phyloP scores from a whole-genome alignment of 37 sponge, comb jelly and placozoan genomes.

The Petrosia ficiformis region DNA sequence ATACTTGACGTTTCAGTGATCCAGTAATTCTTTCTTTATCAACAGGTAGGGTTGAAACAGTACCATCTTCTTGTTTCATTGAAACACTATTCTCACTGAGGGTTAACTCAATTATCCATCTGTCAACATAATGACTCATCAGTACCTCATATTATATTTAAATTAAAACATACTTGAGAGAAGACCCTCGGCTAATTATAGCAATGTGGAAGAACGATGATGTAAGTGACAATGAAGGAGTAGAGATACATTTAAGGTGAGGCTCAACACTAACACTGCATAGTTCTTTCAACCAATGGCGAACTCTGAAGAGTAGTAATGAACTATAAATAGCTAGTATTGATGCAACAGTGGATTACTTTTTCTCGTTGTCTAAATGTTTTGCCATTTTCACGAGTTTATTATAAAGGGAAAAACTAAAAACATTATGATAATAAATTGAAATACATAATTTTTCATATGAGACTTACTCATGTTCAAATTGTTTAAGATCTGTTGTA shows the following conservation, averaged over 20 bases:
- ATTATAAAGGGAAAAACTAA: conserved; percentile 30
- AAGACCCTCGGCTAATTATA: neutral
- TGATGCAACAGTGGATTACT: conserved; percentile 8
- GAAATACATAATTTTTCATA: too few species aligned
- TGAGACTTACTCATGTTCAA: conserved; percentile 18
- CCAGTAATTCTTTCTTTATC: conserved; percentile 44
- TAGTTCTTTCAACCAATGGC: conserved; percentile 45
- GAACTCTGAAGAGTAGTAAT: conserved; percentile 13
- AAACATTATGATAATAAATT: neutral
- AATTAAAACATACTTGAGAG: neutral
- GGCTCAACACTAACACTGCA: conserved; percentile 29
- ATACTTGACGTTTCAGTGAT: conserved; percentile 47
- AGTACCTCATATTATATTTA: neutral
- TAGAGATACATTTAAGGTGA: conserved; percentile 19
- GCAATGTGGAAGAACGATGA: neutral
- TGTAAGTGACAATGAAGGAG: conserved; percentile 27
- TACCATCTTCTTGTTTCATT: conserved; percentile 19
- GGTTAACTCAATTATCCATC: conserved; percentile 10
- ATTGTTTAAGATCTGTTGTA: conserved; percentile 23
- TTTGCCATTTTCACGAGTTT: conserved; percentile 41
- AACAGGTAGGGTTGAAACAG: neutral
- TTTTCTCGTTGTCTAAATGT: conserved; percentile 43
- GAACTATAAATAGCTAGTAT: neutral
- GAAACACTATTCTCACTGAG: conserved; percentile 27
- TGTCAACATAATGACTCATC: neutral